Base-by-base conservation (phyloP, 2,113 vertebrate species). In the Mystacornis crossleyi region DNA sequence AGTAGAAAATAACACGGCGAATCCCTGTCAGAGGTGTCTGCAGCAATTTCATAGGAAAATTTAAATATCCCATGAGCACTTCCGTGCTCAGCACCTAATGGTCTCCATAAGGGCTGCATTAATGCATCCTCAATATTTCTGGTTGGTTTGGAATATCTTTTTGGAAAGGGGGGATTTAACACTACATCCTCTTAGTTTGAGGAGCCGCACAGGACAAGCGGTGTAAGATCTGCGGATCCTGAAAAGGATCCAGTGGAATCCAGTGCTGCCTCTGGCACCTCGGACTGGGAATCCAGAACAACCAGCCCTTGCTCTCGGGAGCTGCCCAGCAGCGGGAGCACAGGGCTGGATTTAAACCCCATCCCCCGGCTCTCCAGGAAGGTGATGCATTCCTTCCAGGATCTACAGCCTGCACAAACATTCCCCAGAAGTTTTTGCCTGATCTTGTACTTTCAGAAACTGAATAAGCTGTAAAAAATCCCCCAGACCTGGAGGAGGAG, bases 81-180 rank as follows among this genome's bases (percentile, higher is more conserved):
- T 42, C 73, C 23, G 11, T 12, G 15, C 66, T 86, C 75, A 50
- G 51, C 42, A 34, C 24, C 10, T 42, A 3, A 5, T 16, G 25
- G 20, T 18, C 34, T 47, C 1, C 6, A 0, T 4, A 11, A 47
- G 28, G 42, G 55, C n/a, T 6, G 9, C 29, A 38, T 4, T 8
- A 24, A 33, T 13, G 15, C 19, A 50, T 14, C 43, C 38, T 17
- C 8, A 29, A 4, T 4, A 3, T 8, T 55, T 58, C 14, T 53
- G 28, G 13, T 38, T 55, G 21, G 28, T 23, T 85, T 54, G 66
- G 74, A 79, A 24, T 8, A 8, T 17, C 40, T 45, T 53, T 36
- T 31, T 29, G 54, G 50, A 62, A 67, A 62, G 15, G 31, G 36
- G 40, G 58, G 8, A 18, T n/a, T 65, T 67, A 47, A 60, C 36